These are phyloP conservation scores for Tapirus terrestris DNA, from an alignment of 2,113 vertebrate species.

Conservation along the genomic window DNA sequence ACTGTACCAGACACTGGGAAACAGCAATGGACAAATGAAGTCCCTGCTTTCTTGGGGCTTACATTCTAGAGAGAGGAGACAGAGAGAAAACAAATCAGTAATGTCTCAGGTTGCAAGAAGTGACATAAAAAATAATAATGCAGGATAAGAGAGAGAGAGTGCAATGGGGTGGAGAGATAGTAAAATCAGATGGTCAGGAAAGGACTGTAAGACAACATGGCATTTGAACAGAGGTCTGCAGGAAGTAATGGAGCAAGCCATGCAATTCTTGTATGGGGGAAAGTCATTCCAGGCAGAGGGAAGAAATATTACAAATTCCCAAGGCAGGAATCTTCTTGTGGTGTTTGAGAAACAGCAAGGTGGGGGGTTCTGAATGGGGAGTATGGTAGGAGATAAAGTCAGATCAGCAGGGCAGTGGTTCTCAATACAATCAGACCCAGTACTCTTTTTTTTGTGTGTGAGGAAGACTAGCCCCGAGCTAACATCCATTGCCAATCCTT, in stretches of 20 bases:
- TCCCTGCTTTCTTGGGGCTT: neutral
- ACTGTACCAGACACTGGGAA: neutral
- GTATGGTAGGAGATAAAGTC: neutral
- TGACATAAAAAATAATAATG: neutral
- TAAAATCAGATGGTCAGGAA: neutral
- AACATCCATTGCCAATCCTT: too few species aligned
- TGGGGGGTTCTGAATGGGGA: neutral
- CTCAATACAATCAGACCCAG: neutral
- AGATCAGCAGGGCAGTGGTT: neutral
- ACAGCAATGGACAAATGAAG: neutral
- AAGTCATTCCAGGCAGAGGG: neutral
- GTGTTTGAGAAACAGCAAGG: neutral
- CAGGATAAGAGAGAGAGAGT: neutral
- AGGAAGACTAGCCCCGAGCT: too few species aligned
- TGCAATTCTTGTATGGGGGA: neutral
- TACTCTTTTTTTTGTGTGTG: neutral
- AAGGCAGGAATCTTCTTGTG: neutral
- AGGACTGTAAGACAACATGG: neutral
- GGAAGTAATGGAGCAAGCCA: neutral
- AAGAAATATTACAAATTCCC: neutral
- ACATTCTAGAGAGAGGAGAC: neutral
- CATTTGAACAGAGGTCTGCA: neutral
- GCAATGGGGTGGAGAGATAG: neutral
- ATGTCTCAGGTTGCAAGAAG: neutral
- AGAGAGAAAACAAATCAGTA: neutral